phyloP scores from a whole-genome alignment of 2,113 vertebrate genomes.

The Pteronura brasiliensis region DNA sequence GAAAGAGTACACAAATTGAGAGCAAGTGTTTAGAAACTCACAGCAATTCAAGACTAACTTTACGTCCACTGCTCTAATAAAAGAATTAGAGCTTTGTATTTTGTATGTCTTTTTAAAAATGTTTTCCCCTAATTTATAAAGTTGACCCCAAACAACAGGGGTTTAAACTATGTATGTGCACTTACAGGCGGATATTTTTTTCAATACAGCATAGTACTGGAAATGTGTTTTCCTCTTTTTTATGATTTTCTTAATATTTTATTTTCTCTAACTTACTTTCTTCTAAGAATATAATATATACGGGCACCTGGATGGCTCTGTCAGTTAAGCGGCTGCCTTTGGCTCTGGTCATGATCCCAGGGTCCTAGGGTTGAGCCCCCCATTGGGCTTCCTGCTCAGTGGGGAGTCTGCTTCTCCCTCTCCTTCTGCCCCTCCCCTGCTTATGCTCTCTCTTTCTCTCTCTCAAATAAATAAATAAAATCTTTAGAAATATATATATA shows the following conservation, averaged over 20 bases:
- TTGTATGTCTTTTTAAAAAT: not conserved
- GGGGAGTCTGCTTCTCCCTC: no score
- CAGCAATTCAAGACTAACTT: not conserved
- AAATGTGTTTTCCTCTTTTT: not conserved
- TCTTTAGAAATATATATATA: no score
- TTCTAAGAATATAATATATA: not conserved
- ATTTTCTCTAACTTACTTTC: not conserved
- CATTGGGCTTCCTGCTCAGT: no score
- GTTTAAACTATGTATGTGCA: not conserved
- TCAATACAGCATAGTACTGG: not conserved
- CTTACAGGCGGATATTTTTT: not conserved
- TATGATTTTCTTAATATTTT: not conserved
- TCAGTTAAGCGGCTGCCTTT: no score
- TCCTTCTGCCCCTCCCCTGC: no score
- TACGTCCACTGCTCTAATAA: not conserved
- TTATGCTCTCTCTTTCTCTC: no score
- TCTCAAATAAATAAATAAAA: no score
- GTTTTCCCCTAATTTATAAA: not conserved
- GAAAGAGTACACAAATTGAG: not conserved
- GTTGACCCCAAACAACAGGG: not conserved
- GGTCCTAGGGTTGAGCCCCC: no score
- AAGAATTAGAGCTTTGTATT: not conserved
- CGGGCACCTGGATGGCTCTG: no score
- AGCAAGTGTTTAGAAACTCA: not conserved
- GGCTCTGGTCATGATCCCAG: no score